phyloP scores from a whole-genome alignment of 2,888 invertebrate species.

The Parnassius apollo region DNA sequence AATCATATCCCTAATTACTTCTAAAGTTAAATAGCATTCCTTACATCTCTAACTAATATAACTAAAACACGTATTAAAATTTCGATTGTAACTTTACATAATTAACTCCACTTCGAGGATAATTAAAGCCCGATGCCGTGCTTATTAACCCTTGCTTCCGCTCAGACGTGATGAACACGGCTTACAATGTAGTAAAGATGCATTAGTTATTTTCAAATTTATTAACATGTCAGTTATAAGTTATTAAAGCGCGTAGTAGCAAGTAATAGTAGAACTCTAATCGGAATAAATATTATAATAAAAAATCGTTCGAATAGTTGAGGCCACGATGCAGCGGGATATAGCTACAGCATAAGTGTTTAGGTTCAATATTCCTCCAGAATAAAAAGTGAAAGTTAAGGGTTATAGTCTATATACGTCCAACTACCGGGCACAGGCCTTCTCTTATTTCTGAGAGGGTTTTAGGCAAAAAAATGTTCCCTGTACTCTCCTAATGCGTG shows the following conservation, averaged over 20 bases:
- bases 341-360: too few species aligned
- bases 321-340: too few species aligned
- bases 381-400: too few species aligned
- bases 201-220: constrained; percentile 37
- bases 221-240: constrained; percentile 1
- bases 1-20: constrained; percentile 16
- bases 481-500: too few species aligned
- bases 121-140: constrained; percentile 54
- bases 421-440: too few species aligned
- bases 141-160: constrained; percentile 53
- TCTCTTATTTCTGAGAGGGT: too few species aligned
- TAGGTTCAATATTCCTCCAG: too few species aligned
- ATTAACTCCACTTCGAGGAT: constrained; percentile 43
- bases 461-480: too few species aligned
- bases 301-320: too few species aligned
- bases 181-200: constrained; percentile 37
- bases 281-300: too few species aligned
- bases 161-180: constrained; percentile 36
- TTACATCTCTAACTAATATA: constrained; percentile 7
- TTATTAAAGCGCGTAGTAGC: background rate
- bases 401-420: too few species aligned
- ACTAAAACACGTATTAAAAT: constrained; percentile 33
- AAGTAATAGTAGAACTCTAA: constrained; percentile 1
- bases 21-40: constrained; percentile 10
- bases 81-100: constrained; percentile 39